Percentiles rank a stretch among this genome's conserved stretches.
Evolutionary conservation across 92 coral and sea anemone genomes (phyloP).

Genomic region (Umimayanthus kanabou): DNA sequence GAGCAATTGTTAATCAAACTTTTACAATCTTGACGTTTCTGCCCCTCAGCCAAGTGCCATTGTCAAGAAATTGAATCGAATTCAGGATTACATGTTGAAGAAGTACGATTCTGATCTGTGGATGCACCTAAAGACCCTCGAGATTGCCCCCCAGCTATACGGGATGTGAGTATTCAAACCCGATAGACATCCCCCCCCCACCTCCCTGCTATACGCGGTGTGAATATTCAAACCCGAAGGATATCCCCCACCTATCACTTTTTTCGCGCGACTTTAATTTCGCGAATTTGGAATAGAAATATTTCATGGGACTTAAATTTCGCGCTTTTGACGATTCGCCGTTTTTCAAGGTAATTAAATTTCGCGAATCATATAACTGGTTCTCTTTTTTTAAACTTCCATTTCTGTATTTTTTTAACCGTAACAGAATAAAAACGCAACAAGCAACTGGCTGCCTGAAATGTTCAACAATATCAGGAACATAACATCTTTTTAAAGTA

Average conservation of each 20-base stretch:
- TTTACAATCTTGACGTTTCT: neutral
- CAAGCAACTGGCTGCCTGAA: no score
- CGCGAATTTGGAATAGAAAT: no score
- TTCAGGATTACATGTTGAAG: constrained; percentile 93
- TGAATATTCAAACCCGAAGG: constrained; percentile 49
- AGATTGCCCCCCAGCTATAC: constrained; percentile 91
- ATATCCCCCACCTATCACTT: constrained; percentile 5
- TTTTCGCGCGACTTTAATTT: no score
- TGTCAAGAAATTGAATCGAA: constrained; percentile 85
- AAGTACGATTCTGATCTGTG: constrained; percentile 89
- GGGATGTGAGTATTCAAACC: constrained; percentile 80
- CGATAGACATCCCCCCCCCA: neutral
- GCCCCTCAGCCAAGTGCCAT: constrained; percentile 85
- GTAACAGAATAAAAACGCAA: no score
- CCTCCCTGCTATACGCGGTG: constrained; percentile 93
- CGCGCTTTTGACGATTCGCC: no score
- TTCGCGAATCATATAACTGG: no score
- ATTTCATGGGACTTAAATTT: no score
- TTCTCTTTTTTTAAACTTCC: no score
- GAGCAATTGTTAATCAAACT: neutral
- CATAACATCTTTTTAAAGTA: no score
- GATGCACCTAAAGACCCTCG: constrained; percentile 77
- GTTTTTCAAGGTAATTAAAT: no score
- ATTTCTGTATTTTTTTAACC: no score
- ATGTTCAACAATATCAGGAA: no score